These are phyloP conservation scores for Sorex araneus DNA, from an alignment of 2,113 vertebrate genomes.

Conservation along the genomic window DNA sequence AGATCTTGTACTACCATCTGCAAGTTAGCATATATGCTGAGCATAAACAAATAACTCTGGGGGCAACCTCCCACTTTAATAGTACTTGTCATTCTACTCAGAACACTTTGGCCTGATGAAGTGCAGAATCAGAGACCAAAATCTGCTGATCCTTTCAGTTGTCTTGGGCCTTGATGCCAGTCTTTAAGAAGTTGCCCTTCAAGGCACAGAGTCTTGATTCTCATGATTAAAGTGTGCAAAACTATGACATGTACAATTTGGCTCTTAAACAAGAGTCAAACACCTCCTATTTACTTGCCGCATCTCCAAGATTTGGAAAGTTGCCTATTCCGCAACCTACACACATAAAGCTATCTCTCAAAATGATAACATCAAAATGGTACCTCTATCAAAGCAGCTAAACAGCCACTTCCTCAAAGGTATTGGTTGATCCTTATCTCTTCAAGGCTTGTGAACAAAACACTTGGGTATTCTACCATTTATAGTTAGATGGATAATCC, in stretches of 20 bases:
- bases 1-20: slow-evolving; percentile 1
- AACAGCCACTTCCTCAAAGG: slow-evolving; percentile 52
- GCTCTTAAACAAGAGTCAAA: slow-evolving; percentile 11
- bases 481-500: background rate
- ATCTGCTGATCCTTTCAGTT: background rate
- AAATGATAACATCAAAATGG: slow-evolving; percentile 47
- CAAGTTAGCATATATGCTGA: background rate
- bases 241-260: background rate
- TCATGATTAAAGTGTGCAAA: slow-evolving; percentile 20
- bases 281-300: background rate
- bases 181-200: background rate
- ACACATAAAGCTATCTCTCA: background rate
- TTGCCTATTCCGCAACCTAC: background rate
- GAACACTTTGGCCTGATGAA: background rate
- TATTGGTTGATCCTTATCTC: background rate
- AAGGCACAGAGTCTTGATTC: background rate
- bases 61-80: background rate
- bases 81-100: too few species aligned
- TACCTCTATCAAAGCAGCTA: slow-evolving; percentile 37
- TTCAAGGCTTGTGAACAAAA: slow-evolving; percentile 40
- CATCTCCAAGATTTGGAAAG: background rate
- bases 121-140: background rate
- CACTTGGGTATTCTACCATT: background rate
- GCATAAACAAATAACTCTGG: background rate
- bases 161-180: background rate